Percentiles rank a stretch among this genome's conserved stretches.
Conservation (phyloP, 2,797 vertebrate species). For the Apodemus agrarius region DNA sequence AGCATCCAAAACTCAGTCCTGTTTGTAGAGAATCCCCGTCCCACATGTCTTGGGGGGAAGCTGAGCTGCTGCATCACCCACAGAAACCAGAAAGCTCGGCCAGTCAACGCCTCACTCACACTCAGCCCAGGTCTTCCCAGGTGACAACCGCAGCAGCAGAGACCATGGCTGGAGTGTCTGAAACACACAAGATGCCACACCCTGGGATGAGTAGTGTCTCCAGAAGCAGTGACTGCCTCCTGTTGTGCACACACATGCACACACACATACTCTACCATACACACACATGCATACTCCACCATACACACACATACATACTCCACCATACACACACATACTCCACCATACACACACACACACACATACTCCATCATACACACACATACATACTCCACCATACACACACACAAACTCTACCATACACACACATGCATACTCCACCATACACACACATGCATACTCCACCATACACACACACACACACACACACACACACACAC, state of each 20-base stretch:
- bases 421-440: too few relatives aligned
- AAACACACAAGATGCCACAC: not conserved
- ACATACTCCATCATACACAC: too few relatives aligned
- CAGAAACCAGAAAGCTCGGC: not conserved
- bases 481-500: too few relatives aligned
- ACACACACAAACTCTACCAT: too few relatives aligned
- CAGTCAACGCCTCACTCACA: not conserved
- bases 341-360: too few relatives aligned
- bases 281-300: too few relatives aligned
- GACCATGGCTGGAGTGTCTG: not conserved
- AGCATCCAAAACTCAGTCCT: not conserved
- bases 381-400: too few relatives aligned
- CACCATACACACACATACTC: too few relatives aligned
- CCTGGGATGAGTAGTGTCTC: not conserved
- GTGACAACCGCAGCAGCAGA: not conserved
- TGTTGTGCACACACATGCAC: not conserved
- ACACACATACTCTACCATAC: too few relatives aligned
- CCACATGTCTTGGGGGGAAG: not conserved
- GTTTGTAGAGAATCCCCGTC: not conserved
- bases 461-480: too few relatives aligned
- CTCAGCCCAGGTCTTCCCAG: not conserved
- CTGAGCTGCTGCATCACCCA: not conserved
- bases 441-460: too few relatives aligned
- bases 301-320: too few relatives aligned
- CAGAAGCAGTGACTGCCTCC: not conserved